phyloP scores from a whole-genome alignment of 2,888 invertebrate species.

The Zygogramma bicolorata region DNA sequence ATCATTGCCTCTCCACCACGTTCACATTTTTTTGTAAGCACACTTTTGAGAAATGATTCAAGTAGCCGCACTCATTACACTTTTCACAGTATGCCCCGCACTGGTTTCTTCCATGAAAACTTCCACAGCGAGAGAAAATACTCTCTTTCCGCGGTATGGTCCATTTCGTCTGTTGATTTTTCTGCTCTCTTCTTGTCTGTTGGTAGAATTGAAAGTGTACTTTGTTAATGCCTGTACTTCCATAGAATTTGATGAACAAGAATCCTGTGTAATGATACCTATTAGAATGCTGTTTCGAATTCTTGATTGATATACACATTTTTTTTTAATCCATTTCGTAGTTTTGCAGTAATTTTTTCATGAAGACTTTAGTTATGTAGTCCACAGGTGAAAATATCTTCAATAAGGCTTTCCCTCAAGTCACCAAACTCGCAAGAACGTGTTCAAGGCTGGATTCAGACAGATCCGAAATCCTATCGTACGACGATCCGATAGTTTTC shows the following conservation, averaged over 20 bases:
- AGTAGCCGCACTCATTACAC: constrained; percentile 17
- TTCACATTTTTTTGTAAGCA: constrained; percentile 17
- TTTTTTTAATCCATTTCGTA: not conserved
- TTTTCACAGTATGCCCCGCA: constrained; percentile 16
- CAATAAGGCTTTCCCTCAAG: constrained; percentile 44
- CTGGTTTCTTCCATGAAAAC: constrained; percentile 22
- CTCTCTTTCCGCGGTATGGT: too few relatives aligned
- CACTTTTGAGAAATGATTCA: constrained; percentile 17
- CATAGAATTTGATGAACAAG: not conserved
- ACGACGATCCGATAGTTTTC: too few relatives aligned
- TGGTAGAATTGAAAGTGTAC: not conserved
- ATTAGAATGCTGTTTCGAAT: constrained; percentile 7
- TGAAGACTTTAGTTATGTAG: constrained; percentile 37
- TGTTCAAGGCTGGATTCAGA: too few relatives aligned
- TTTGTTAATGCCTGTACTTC: not conserved
- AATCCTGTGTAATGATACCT: too few relatives aligned
- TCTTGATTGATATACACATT: not conserved
- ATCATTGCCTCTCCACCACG: not conserved
- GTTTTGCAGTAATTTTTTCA: constrained; percentile 40
- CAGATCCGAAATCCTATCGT: too few relatives aligned
- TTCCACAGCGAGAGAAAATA: constrained; percentile 12
- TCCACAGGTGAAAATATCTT: constrained; percentile 47
- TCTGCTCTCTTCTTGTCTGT: too few relatives aligned
- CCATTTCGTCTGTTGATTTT: not conserved
- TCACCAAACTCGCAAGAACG: constrained; percentile 44